Evolutionary conservation across 2,113 vertebrate species (phyloP).

Genomic region (Hyaena hyaena): DNA sequence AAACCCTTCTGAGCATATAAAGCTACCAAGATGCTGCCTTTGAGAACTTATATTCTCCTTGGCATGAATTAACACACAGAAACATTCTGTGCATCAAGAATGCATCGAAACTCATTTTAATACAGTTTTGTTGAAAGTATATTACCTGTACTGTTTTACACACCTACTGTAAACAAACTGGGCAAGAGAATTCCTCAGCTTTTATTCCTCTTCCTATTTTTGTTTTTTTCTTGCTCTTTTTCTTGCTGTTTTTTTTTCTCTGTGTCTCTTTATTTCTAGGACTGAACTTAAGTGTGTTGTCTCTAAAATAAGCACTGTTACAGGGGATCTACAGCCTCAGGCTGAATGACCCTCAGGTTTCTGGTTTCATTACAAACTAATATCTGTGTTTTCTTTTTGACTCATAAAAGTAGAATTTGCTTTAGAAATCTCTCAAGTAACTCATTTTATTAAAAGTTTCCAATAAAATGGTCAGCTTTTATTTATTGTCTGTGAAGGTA

Average conservation of each 20-base stretch:
- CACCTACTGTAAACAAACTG: not conserved
- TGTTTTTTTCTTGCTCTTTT: not conserved
- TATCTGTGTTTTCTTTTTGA: not conserved
- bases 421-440: conserved; percentile 54
- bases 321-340: not conserved
- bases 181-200: not conserved
- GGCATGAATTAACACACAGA: not conserved
- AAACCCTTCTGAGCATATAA: not conserved
- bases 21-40: not conserved
- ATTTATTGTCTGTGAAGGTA: conserved; percentile 38
- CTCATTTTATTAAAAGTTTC: not conserved
- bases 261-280: not conserved
- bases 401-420: conserved; percentile 1
- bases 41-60: not conserved
- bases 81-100: not conserved
- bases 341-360: not conserved
- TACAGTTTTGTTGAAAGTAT: not conserved
- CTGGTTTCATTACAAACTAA: conserved; percentile 43
- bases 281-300: not conserved
- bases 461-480: not conserved
- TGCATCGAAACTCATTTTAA: not conserved
- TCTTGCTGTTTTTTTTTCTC: not conserved
- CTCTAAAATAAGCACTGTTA: not conserved
- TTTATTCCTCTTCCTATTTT: not conserved
- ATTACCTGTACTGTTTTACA: not conserved